Conservation (phyloP, 2,113 vertebrate species). For the Phylloscopus trochilus region DNA sequence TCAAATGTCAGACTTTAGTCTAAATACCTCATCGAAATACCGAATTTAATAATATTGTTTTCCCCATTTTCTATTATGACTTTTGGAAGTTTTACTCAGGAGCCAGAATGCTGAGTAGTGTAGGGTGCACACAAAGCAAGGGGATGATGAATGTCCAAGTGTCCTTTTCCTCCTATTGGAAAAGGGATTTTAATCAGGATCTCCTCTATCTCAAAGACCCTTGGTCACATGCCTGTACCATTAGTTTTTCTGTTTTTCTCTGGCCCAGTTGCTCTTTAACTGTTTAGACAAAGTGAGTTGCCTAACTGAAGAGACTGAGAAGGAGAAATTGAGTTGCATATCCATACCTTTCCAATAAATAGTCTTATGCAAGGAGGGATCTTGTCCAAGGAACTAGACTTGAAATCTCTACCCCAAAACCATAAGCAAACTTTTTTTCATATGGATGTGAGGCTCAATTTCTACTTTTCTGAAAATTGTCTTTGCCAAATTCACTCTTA, state of each 20-base stretch:
- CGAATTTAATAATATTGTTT: neutral
- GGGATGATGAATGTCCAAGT: neutral
- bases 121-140: neutral
- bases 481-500: neutral
- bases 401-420: neutral
- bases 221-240: neutral
- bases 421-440: neutral
- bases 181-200: neutral
- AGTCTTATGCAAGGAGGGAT: neutral
- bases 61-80: neutral
- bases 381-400: neutral
- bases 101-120: neutral
- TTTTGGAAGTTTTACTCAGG: neutral
- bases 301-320: neutral
- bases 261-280: neutral
- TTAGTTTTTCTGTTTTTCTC: neutral
- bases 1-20: neutral
- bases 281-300: neutral
- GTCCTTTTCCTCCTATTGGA: neutral
- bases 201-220: neutral
- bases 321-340: neutral
- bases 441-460: neutral
- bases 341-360: neutral
- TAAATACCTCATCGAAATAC: neutral
- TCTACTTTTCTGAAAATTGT: neutral